Base-by-base conservation (phyloP, 2,888 invertebrate species). In the Cheilosia soror region DNA sequence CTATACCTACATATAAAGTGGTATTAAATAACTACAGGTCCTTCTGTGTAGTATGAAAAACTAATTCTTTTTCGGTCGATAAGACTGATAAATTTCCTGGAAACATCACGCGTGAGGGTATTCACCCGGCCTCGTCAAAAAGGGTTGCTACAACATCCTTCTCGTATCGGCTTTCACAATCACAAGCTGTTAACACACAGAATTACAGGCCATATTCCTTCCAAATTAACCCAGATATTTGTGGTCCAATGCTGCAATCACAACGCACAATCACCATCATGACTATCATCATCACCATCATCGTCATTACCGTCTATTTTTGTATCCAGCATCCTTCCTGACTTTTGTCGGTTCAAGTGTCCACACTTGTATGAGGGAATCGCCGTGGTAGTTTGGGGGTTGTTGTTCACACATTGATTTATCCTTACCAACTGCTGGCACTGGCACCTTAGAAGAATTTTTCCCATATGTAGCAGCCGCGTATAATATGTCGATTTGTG, bases 401-500 rank as follows among this genome's bases (percentile, higher is more conserved):
- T 27, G 11, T 25, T 55, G 65, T 69, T 65, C 63, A 69, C 37
- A 25, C 20, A 13, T 53, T 65, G 75, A 84, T 84, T 79, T 75
- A 80, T 71, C 40, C 27, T 31, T 13, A 6, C 13, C 51, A 31
- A 13, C 31, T 29, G 11, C 13, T 55, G 37, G 7, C 7, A 47
- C 13, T 55, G 37, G 7, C 7, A 47, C 15, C 7, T 7, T 7
- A 15, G 47, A 44, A 44, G n/a, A 44, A 44, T 15, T 4, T 6
- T 47, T 6, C 29, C 42, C 37, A 42, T 42, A 20, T 13, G 33
- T 29, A 37, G 37, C 60, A 60, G 15, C 40, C 31, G 13, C 13
- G 58, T 80, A 72, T 81, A 85, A 81, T 76, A 29, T 77, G 42
- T 72, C 76, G 68, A 81, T 85, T 84, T 85, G 77, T 85, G 66